phyloP scores from a whole-genome alignment of 1,140 invertebrate genomes.

The Zelostemma sp. region DNA sequence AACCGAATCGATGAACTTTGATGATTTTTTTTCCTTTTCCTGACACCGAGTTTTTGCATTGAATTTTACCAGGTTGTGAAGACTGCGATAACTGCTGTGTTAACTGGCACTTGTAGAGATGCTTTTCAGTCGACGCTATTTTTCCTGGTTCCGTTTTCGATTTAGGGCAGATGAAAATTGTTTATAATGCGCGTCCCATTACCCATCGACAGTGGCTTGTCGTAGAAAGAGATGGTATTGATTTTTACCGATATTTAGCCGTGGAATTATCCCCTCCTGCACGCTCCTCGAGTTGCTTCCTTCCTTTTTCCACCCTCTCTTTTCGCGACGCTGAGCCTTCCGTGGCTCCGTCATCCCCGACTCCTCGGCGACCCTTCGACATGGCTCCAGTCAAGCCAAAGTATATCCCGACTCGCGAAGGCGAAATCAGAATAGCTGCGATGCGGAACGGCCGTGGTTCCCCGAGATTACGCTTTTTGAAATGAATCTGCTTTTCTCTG shows the following conservation, averaged over 20 bases:
- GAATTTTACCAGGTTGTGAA: too few relatives aligned
- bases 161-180: too few relatives aligned
- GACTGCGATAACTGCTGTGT: too few relatives aligned
- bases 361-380: slow-evolving; percentile 51
- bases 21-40: too few relatives aligned
- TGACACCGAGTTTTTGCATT: too few relatives aligned
- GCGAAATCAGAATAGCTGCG: slow-evolving; percentile 52
- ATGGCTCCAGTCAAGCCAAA: slow-evolving; percentile 43
- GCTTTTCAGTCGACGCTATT: too few relatives aligned
- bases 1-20: too few relatives aligned
- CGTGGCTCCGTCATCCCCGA: slow-evolving; percentile 36
- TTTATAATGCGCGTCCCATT: slow-evolving; percentile 51
- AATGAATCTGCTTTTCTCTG: not conserved
- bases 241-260: slow-evolving; percentile 69
- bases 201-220: slow-evolving; percentile 49
- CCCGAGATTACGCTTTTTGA: not conserved
- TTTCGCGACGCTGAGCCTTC: slow-evolving; percentile 33
- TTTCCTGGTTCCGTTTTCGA: too few relatives aligned
- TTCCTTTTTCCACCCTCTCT: slow-evolving; percentile 37
- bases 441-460: slow-evolving; percentile 49
- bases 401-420: slow-evolving; percentile 9
- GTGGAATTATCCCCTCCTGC: slow-evolving; percentile 63
- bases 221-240: slow-evolving; percentile 65
- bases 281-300: slow-evolving; percentile 32
- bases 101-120: too few relatives aligned